Evolutionary conservation across 1,140 invertebrate genomes (phyloP), one percentile per base, ranked within the genome.

Genomic region (Calliopsis andreniformis): DNA sequence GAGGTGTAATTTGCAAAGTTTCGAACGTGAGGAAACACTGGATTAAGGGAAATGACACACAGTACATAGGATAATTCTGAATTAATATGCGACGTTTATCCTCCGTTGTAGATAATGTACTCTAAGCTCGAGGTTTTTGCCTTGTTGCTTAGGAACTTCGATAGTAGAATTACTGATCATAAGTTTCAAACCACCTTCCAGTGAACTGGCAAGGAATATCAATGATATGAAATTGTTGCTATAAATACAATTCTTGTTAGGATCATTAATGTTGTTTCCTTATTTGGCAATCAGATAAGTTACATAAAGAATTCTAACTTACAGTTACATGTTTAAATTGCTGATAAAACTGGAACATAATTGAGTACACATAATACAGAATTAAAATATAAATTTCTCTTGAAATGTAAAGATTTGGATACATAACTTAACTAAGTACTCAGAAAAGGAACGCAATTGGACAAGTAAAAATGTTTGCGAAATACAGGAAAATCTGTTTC

Each of bases 11-110:
- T 71, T 28, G 42, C 58, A 5, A 59, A 71, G 69, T 71, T 63
- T 51, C 69, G 4, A 39, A 51, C 43, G 45, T 7, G 69, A 51
- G 69, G 58, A 62, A 71, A 62, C 56, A 30, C 20, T 61, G 68
- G 39, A 51, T 20, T 14, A 39, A n/a, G 28, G 43, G 23, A 39
- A 56, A 59, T 49, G 68, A 28, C 30, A 30, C 30, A n/a, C 10
- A n/a, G 10, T 30, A 14, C 45, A 1, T 0, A 12, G n/a, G 20
- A 63, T 71, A 71, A 71, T 71, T 63, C 20, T 18, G 32, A 18
- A 71, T 71, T 63, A 62, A 71, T 71, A 71, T 62, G 58, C 32
- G n/a, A 62, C 55, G 30, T 43, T 5, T 59, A n/a, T 20, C 56
- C 14, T 35, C 32, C 30, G n/a, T 8, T 59, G n/a, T 59, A 59